These are phyloP conservation scores for Laticauda colubrina DNA, from an alignment of 2,113 vertebrate species.

Conservation along the genomic window DNA sequence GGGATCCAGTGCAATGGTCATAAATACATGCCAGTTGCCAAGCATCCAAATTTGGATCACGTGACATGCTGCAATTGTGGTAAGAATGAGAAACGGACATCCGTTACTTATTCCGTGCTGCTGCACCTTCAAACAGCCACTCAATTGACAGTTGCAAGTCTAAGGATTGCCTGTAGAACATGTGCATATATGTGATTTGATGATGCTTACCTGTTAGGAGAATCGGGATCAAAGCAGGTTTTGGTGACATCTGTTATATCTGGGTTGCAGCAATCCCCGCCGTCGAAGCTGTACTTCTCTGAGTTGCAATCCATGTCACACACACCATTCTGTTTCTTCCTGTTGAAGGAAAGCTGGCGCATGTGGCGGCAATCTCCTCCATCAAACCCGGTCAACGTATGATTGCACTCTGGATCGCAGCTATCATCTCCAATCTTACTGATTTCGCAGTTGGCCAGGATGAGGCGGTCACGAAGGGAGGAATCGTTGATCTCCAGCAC, in stretches of 20 bases:
- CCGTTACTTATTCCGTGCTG: neutral
- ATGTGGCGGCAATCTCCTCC: slow-evolving; percentile 86
- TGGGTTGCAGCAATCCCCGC: slow-evolving; percentile 94
- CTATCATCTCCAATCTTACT: slow-evolving; percentile 88
- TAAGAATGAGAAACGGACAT: too few relatives aligned
- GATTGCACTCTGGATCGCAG: slow-evolving; percentile 94
- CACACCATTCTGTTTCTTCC: slow-evolving; percentile 85
- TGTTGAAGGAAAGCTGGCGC: slow-evolving; percentile 71
- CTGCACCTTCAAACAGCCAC: neutral
- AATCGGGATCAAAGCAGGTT: slow-evolving; percentile 94
- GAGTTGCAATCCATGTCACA: slow-evolving; percentile 96
- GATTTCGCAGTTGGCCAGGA: slow-evolving; percentile 96
- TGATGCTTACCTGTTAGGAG: slow-evolving; percentile 87
- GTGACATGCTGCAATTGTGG: too few relatives aligned
- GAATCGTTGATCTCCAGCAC: slow-evolving; percentile 89
- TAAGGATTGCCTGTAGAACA: neutral
- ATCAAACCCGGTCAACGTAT: slow-evolving; percentile 88
- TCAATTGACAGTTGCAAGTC: neutral
- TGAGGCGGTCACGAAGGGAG: slow-evolving; percentile 84
- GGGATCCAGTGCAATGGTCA: too few relatives aligned
- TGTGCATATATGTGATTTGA: neutral
- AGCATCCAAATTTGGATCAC: too few relatives aligned
- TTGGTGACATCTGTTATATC: slow-evolving; percentile 95
- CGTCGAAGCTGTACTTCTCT: slow-evolving; percentile 87
- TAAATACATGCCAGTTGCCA: too few relatives aligned